Evolutionary conservation across 2,797 vertebrate species (phyloP), one percentile per base, ranked within the genome.

Genomic region (Cuculus canorus): DNA sequence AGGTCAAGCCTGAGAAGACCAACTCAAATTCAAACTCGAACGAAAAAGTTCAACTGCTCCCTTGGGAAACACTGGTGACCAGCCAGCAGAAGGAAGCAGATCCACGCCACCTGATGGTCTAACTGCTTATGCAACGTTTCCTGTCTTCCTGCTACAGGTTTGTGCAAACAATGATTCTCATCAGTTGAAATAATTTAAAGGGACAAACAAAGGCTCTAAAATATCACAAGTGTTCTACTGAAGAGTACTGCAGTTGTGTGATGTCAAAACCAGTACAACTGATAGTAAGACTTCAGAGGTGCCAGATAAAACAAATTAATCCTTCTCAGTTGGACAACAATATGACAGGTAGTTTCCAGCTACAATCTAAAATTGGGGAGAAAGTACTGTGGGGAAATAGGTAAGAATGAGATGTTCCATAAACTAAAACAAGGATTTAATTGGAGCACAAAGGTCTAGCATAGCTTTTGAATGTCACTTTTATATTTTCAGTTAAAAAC

Each of bases 261-360:
- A 52, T 61, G 15, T 63, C 80, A 95, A 82, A 84, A 84, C 18
- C 21, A 88, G 93, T n/a, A 88, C 60, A 86, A 81, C 7, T 54
- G 54, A 56, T 57, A 87, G 24, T 15, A 57, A 88, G 33, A 60
- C 81, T 92, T 86, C 85, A 91, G 73, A 90, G 66, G 71, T 87
- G 35, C 4, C 57, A 86, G 47, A 61, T 59, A 94, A 96, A 90
- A 77, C 71, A 68, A 73, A 94, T 75, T 43, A 93, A 92, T 88
- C 50, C 54, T 94, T 93, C 76, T 88, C 60, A 89, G 88, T 76
- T 72, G 52, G 24, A 50, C 61, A 71, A 27, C 14, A 78, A 56
- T 52, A 73, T n/a, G 61, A 71, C 57, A 80, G 45, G 61, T 52
- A 54, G 18, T 28, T 95, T 78, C 39, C 45, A 92, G 50, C 16